Conservation (phyloP, 64 coral and sea anemone species). For the Montipora capricornis region DNA sequence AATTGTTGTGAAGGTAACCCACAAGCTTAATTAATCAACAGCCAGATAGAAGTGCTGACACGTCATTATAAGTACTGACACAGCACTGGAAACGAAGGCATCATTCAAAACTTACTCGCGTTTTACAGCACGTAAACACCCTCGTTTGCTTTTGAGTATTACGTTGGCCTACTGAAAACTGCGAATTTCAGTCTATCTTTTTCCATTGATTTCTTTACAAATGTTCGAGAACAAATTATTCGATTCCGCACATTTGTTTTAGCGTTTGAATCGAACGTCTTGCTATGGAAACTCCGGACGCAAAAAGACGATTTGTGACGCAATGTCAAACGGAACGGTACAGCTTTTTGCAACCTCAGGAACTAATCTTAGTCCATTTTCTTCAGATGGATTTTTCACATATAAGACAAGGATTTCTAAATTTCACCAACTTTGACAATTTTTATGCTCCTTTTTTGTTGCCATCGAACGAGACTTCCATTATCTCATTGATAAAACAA, state of each 20-base stretch:
- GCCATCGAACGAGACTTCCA: background rate
- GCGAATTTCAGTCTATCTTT: background rate
- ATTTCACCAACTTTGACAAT: background rate
- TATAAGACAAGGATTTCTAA: background rate
- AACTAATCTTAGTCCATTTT: background rate
- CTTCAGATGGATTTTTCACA: background rate
- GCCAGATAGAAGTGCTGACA: background rate
- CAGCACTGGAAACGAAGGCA: slow-evolving; percentile 6
- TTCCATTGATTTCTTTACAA: background rate
- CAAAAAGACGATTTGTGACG: slow-evolving; percentile 2
- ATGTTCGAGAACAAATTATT: background rate
- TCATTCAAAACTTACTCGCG: background rate
- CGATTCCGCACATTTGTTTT: background rate
- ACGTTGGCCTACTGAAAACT: background rate
- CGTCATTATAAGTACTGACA: background rate
- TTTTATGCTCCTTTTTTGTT: background rate
- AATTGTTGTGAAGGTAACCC: slow-evolving; percentile 33
- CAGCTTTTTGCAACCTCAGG: background rate
- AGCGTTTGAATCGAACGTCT: background rate
- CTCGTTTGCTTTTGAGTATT: background rate
- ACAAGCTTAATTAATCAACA: slow-evolving; percentile 27
- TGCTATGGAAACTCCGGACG: slow-evolving; percentile 13
- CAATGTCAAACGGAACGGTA: background rate
- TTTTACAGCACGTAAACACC: background rate
- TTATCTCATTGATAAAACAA: slow-evolving; percentile 7